Evolutionary conservation across 2,888 invertebrate species (phyloP), one percentile per base, ranked within the genome.

Genomic region (Drepana falcataria): DNA sequence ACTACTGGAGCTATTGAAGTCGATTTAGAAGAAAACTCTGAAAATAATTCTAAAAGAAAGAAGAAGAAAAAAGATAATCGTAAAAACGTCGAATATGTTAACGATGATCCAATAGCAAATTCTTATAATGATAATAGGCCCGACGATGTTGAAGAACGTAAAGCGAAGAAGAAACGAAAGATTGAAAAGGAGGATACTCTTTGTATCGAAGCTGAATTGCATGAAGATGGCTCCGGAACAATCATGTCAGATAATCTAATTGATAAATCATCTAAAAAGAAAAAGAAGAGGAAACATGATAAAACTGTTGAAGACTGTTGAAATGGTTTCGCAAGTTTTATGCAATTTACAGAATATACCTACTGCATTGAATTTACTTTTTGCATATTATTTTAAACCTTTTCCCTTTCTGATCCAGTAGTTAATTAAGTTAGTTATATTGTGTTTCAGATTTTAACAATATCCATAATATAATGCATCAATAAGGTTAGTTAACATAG

Each of bases 21-120:
- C 21, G 21, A 6, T 48, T 21, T 9, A 37, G 53, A 34, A 49
- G 44, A 55, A 48, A 51, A 52, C 47, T 4, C 5, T 40, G 48
- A 51, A 4, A 5, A 35, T 48, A 48, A 48, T 35, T 37, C 56
- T 4, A 66, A 68, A 53, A 73, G 69, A 59, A 77, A 71, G 66
- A 76, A 74, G 58, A 74, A 69, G 56, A 71, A 49, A 35, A 49
- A 49, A 33, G 49, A 49, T 34, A 49, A 49, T n/a, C 2, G 40
- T 33, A 51, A 33, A 7, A 7, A 40, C 1, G 37, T 2, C 4
- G 5, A 37, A 3, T 4, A 35, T 40, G 5, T 4, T 9, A 7
- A 7, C 2, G 21, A 40, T 40, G 34, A 40, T 34, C 33, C 33
- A 3, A 33, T 9, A 40, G 51, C 7, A 40, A 34, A 40, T 35